Evolutionary conservation across 1,140 invertebrate genomes (phyloP), one percentile per base, ranked within the genome.

Genomic region (Lepidurus packardi): DNA sequence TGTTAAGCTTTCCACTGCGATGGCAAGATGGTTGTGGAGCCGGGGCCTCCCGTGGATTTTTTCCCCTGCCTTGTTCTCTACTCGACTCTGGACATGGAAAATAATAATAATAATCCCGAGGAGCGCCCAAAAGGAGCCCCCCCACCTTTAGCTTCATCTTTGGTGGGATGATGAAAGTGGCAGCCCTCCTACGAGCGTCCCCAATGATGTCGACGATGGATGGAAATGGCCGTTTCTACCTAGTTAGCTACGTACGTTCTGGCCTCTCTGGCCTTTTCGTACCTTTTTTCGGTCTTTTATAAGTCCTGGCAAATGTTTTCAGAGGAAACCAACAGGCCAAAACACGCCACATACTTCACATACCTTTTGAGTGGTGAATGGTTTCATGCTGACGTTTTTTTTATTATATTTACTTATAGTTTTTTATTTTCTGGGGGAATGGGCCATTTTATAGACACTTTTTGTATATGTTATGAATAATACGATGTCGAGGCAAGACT

Each of bases 91-190:
- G 53, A 21, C 53, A 65, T 65, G 53, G 53, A 13, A 13, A 65
- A 21, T 16, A 65, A 13, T 65, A 65, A 65, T 65, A 65, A 65
- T 65, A 13, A n/a, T 65, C 53, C 16, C 53, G 47, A 65, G 47
- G 47, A 9, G 47, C 8, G 21, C 47, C 47, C 13, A 21, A 13
- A 21, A 65, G 53, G n/a, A 65, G 53, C 53, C 53, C 53, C 53
- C 53, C 53, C 53, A 65, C 53, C 53, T 65, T 65, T 65, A 65
- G 53, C 53, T 65, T 65, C 53, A 65, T n/a, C 53, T 65, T 65
- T 65, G 53, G 53, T 65, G 53, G 13, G 53, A 65, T 65, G 53
- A 65, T 65, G 53, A 65, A 65, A 65, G 53, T 65, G 53, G 53
- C 53, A 65, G 53, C 53, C 53, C 53, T 65, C 53, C 53, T 65